phyloP scores from a whole-genome alignment of 2,113 vertebrate genomes.

The Australoheros scitulus region DNA sequence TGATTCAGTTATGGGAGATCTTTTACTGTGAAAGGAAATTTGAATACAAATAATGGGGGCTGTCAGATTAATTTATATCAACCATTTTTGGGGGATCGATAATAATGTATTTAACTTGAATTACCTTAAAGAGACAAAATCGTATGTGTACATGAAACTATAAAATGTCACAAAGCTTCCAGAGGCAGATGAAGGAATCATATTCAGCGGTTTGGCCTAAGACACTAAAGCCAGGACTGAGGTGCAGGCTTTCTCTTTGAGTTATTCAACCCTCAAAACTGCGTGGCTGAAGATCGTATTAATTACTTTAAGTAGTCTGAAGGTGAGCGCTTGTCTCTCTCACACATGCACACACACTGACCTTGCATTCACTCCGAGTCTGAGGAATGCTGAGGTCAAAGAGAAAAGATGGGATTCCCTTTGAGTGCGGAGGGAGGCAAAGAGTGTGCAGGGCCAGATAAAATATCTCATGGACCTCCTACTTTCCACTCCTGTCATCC shows the following conservation, averaged over 20 bases:
- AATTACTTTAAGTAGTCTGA: constrained; percentile 57
- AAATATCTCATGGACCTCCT: constrained; percentile 47
- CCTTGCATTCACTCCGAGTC: constrained; percentile 44
- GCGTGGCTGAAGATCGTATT: constrained; percentile 49
- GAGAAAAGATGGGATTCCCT: constrained; percentile 65
- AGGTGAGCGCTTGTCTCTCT: constrained; percentile 37
- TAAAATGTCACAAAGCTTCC: background rate
- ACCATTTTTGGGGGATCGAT: too few species aligned
- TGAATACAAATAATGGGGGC: background rate
- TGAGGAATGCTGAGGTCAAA: constrained; percentile 70
- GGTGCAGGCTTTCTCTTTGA: constrained; percentile 46
- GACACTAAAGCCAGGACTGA: constrained; percentile 21
- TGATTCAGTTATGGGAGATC: background rate
- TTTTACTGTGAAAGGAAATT: constrained; percentile 1
- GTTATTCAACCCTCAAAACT: constrained; percentile 57
- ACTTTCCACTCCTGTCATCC: constrained; percentile 25
- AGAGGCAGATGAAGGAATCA: background rate
- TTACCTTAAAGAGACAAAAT: background rate
- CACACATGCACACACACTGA: constrained; percentile 13
- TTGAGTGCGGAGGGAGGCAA: constrained; percentile 36
- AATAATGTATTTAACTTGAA: background rate
- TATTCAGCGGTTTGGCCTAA: background rate
- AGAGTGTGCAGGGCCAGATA: constrained; percentile 37
- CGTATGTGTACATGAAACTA: background rate
- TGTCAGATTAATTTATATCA: background rate